These are phyloP conservation scores for Cinara cedri DNA, from an alignment of 2,888 invertebrate species.

Conservation along the genomic window DNA sequence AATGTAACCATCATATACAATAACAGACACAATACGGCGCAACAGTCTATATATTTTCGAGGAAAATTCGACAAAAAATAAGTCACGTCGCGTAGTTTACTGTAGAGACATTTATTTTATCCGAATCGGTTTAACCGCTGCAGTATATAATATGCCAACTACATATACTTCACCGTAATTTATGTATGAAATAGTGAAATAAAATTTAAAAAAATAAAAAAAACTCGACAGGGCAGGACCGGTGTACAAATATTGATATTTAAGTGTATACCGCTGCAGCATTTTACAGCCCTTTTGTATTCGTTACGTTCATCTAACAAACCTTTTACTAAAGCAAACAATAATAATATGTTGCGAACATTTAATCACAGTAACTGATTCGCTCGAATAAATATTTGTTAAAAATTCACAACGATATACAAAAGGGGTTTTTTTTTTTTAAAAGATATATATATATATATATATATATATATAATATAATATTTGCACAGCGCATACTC, in stretches of 20 bases:
- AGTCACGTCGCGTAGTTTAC: neutral
- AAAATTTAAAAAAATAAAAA: too few relatives aligned
- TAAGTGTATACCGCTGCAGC: neutral
- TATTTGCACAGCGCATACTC: too few relatives aligned
- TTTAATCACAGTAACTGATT: neutral
- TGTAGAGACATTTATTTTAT: neutral
- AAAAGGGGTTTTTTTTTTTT: too few relatives aligned
- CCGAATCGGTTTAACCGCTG: neutral
- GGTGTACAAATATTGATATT: slow-evolving; percentile 15
- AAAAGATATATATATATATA: too few relatives aligned
- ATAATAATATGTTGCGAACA: neutral
- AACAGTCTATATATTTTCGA: too few relatives aligned
- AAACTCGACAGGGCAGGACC: neutral
- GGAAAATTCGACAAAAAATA: neutral
- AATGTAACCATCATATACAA: too few relatives aligned
- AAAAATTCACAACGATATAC: neutral
- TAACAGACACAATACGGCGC: too few relatives aligned
- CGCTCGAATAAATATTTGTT: neutral
- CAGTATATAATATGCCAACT: neutral
- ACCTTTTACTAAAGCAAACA: slow-evolving; percentile 16
- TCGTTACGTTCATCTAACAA: neutral
- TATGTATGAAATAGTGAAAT: slow-evolving; percentile 7
- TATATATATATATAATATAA: too few relatives aligned
- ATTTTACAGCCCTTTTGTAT: neutral
- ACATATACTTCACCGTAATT: neutral